These are phyloP conservation scores for Gambusia yucatana DNA, from an alignment of 2,797 vertebrate genomes.

Conservation along the genomic window DNA sequence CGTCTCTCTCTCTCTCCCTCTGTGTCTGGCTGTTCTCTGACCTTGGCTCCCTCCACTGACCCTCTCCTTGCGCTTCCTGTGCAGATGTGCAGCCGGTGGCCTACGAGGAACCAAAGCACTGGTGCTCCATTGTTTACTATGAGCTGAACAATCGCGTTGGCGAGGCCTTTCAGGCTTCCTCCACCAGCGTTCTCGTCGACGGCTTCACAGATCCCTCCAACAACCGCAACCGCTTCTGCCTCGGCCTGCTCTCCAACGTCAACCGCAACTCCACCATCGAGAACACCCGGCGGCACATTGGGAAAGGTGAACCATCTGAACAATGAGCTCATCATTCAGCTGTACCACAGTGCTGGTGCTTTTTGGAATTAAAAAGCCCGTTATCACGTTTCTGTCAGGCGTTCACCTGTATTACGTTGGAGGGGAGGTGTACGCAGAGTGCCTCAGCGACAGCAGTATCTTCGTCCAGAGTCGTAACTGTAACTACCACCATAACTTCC, in stretches of 20 bases:
- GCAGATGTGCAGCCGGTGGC: constrained; percentile 96
- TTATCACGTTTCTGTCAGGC: constrained; percentile 67
- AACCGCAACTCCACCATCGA: constrained; percentile 99
- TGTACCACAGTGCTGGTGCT: constrained; percentile 1
- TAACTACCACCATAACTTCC: constrained; percentile 97
- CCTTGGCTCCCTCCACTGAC: constrained; percentile 40
- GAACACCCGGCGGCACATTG: constrained; percentile 96
- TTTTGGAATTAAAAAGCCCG: not conserved
- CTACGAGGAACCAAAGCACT: constrained; percentile 97
- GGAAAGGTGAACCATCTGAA: constrained; percentile 86
- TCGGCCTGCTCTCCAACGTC: constrained; percentile 97
- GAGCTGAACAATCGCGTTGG: constrained; percentile 98
- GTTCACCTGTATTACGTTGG: constrained; percentile 96
- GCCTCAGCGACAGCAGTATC: constrained; percentile 96
- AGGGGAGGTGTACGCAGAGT: constrained; percentile 95
- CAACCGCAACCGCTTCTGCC: constrained; percentile 98
- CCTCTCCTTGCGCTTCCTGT: constrained; percentile 67
- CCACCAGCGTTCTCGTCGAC: constrained; percentile 95
- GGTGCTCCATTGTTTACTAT: constrained; percentile 99
- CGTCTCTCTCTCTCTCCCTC: constrained; percentile 35
- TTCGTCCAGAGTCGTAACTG: constrained; percentile 98
- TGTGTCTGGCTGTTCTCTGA: constrained; percentile 10
- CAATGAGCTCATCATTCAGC: not conserved
- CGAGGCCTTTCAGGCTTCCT: constrained; percentile 96
- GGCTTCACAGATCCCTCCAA: constrained; percentile 99